Conservation (phyloP, 2,888 invertebrate genomes). For the Chrysolina americana region DNA sequence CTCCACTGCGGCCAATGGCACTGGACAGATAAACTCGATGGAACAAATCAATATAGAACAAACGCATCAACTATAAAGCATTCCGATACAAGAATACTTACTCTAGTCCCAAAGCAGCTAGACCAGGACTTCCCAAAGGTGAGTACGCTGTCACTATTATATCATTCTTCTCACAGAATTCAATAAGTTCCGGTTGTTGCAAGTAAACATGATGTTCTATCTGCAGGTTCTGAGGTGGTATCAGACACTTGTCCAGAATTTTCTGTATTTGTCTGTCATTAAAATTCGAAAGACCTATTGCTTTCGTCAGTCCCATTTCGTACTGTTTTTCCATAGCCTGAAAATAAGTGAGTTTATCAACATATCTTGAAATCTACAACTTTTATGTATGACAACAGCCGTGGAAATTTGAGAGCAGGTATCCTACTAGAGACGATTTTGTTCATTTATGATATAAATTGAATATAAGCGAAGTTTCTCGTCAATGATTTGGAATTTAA, state of each 20-base stretch:
- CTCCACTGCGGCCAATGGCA: too few relatives aligned
- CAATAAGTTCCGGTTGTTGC: constrained; percentile 78
- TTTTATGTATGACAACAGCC: too few relatives aligned
- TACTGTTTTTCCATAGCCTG: constrained; percentile 81
- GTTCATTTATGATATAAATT: too few relatives aligned
- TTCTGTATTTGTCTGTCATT: constrained; percentile 78
- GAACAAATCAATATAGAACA: background rate
- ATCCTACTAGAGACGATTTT: too few relatives aligned
- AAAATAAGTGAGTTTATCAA: constrained; percentile 32
- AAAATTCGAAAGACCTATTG: constrained; percentile 87
- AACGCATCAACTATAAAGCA: background rate
- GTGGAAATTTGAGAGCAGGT: too few relatives aligned
- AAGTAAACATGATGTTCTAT: constrained; percentile 84
- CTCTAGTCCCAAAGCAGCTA: background rate
- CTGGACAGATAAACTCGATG: too few relatives aligned
- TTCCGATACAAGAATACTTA: background rate
- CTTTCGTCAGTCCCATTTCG: constrained; percentile 74
- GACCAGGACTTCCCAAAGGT: constrained; percentile 80
- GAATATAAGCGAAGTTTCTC: too few relatives aligned
- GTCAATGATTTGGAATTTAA: too few relatives aligned
- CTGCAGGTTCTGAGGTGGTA: constrained; percentile 82
- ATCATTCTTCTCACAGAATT: constrained; percentile 75
- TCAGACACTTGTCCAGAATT: constrained; percentile 74
- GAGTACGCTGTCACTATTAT: constrained; percentile 81
- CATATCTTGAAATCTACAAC: background rate